Evolutionary conservation across 2,797 vertebrate genomes (phyloP), one percentile per base, ranked within the genome.

Genomic region (Dromococcyx pavoninus): DNA sequence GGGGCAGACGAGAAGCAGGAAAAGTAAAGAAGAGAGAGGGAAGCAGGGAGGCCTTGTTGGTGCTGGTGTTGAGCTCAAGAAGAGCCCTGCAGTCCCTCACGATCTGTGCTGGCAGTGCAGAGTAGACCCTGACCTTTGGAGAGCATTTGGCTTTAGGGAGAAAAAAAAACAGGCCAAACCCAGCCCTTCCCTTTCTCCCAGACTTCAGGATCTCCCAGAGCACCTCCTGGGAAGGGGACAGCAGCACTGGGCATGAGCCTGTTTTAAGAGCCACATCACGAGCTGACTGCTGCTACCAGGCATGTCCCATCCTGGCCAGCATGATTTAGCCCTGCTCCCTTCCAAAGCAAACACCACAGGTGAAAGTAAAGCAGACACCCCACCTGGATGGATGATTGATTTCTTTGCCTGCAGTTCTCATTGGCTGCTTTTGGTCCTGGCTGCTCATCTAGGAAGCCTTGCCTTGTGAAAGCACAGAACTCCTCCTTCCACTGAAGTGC

Each of bases 101-200:
- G 2, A 24, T 46, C 33, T 5, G 3, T 7, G 46, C 41, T 30
- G 25, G 74, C 54, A 35, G 53, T 30, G 11, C 53, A 7, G 32
- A 5, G 22, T 16, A 7, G 14, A 18, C 18, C 0, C 48, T 25
- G 48, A 41, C 35, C 33, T 43, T 28, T 32, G 24, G 0, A 0
- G 43, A 35, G 24, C 10, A 7, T 44, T 69, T 33, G 22, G 70
- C 44, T 65, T 17, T 35, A 14, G 33, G 44, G 16, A 70, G n/a
- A 39, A 44, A 33, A 64, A 64, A 48, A 22, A 14, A 39, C 33
- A 24, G 39, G 11, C 1, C 25, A 28, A 21, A 25, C 3, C 4
- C 25, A 37, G 37, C 25, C 24, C 30, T 62, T 25, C 32, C 25
- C 14, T 27, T 43, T 22, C 33, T 35, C 46, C 43, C 33, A 35